Evolutionary conservation across 1,140 invertebrate species (phyloP).

Genomic region (Polyergus mexicanus): DNA sequence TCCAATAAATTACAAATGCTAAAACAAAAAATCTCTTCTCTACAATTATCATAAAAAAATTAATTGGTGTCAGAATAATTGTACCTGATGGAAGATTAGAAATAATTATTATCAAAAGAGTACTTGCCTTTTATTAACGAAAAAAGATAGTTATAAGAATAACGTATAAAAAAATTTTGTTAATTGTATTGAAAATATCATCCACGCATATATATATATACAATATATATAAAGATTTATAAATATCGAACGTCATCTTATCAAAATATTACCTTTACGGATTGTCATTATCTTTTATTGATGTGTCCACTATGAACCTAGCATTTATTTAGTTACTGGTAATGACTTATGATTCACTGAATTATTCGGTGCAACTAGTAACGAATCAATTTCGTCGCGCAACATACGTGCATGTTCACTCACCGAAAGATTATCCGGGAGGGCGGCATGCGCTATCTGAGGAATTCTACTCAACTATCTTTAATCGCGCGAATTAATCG

Average conservation of each 20-base stretch:
- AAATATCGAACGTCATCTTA: neutral
- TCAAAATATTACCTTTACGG: neutral
- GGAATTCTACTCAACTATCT: constrained; percentile 54
- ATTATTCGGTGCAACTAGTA: constrained; percentile 11
- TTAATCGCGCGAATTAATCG: constrained; percentile 66
- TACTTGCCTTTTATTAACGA: neutral
- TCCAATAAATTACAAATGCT: neutral
- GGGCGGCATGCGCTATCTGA: constrained; percentile 34
- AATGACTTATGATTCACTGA: constrained; percentile 1
- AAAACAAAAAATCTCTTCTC: neutral
- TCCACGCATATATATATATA: neutral
- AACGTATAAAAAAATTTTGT: neutral
- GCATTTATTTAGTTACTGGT: neutral
- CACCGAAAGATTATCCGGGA: neutral
- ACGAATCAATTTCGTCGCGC: constrained; percentile 44
- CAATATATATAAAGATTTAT: too few relatives aligned
- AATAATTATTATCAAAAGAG: neutral
- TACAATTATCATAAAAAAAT: neutral
- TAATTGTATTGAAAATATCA: neutral
- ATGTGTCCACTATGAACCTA: neutral
- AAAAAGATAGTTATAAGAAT: neutral
- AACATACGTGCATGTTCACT: neutral
- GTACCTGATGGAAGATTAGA: neutral
- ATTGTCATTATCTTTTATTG: neutral
- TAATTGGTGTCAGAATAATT: neutral